These are phyloP conservation scores for Apodemia hepburni DNA, from an alignment of 2,888 invertebrate species.

Conservation along the genomic window DNA sequence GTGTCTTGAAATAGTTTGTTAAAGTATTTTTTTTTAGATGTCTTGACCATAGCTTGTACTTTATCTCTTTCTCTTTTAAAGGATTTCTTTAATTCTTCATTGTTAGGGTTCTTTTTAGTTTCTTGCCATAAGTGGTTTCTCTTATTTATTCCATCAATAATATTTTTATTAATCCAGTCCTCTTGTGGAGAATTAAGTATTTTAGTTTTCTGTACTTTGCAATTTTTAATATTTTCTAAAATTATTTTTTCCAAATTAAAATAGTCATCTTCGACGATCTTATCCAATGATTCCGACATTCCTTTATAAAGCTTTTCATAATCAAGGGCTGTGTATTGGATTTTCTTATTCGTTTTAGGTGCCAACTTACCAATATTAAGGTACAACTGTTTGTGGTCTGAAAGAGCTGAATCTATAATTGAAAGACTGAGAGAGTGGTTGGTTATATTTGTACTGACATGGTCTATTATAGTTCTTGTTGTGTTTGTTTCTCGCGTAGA, in stretches of 20 bases:
- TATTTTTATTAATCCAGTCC: constrained; percentile 25
- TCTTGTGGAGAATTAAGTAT: constrained; percentile 19
- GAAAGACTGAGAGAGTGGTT: too few species aligned
- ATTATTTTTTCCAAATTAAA: constrained; percentile 14
- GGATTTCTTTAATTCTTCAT: constrained; percentile 7
- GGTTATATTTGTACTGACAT: too few species aligned
- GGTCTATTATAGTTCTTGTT: too few species aligned
- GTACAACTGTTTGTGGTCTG: not conserved
- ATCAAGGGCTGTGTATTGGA: not conserved
- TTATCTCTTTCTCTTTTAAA: constrained; percentile 17
- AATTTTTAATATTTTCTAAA: constrained; percentile 1
- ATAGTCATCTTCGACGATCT: not conserved
- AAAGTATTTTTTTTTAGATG: constrained; percentile 25
- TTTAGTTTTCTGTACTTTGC: constrained; percentile 23
- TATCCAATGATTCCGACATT: not conserved
- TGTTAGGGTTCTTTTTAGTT: constrained; percentile 14
- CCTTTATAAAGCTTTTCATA: not conserved
- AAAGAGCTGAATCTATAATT: too few species aligned
- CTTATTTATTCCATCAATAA: constrained; percentile 22
- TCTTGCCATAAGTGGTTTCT: constrained; percentile 22
- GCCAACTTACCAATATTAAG: not conserved
- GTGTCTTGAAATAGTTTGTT: constrained; percentile 24
- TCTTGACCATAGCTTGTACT: constrained; percentile 21
- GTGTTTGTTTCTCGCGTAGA: too few species aligned
- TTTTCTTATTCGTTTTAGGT: not conserved